Evolutionary conservation across 2,888 invertebrate species (phyloP), one percentile per base, ranked within the genome.

Genomic region (Imbricaverruca yamaguchii): DNA sequence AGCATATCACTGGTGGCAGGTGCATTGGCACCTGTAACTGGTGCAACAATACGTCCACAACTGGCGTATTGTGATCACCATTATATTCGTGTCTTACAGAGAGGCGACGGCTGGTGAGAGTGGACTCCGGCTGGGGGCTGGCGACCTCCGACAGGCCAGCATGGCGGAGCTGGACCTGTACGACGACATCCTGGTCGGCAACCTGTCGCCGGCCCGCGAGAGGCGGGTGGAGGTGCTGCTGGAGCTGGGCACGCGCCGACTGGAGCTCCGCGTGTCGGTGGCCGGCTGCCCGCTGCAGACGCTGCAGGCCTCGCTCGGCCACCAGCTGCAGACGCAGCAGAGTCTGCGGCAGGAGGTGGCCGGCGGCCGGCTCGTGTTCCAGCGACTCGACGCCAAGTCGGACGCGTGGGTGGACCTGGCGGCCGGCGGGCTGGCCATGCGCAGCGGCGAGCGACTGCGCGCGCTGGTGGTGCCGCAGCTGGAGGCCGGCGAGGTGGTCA

Each of bases 161-260:
- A 74, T 74, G 74, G 74, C n/a, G 53, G 74, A 74, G 7, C 53
- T 23, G 53, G 74, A 74, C 53, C 74, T 74, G 18, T 74, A 74
- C 74, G 74, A 74, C 21, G 74, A 74, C 74, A 74, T 74, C 74
- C 74, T 74, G 74, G 18, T 15, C 53, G 74, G 74, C 53, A 53
- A 10, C 13, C 74, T 74, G 74, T 53, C 74, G 39, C 39, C 74
- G 74, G 4, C 53, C 6, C 74, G 53, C 74, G 69, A 12, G 25
- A 2, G 25, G 25, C 18, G 53, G 18, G 74, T 74, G 53, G 74
- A 74, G 74, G 74, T 18, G 74, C 74, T 74, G 74, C 74, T 74
- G 18, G 74, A 74, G 74, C 18, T 74, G 53, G 74, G 74, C 18
- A 18, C 18, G 53, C 74, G 23, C 74, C 74, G 74, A 53, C 74